phyloP scores from a whole-genome alignment of 1,140 invertebrate species.

The Aricia agestis region DNA sequence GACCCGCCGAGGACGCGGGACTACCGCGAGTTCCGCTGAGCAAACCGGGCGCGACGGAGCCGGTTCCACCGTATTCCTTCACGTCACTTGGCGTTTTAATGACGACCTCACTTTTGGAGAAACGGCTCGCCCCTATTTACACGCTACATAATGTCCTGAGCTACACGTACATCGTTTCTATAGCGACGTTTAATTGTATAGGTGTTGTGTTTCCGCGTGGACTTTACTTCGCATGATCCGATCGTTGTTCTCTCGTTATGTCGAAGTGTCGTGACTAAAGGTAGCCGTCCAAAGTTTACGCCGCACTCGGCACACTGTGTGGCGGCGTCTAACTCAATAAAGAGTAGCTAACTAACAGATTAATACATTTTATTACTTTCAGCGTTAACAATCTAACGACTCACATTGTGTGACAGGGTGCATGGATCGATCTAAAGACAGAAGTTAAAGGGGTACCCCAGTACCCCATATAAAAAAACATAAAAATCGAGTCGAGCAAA shows the following conservation, averaged over 20 bases:
- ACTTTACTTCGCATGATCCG: conserved; percentile 66
- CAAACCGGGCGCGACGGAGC: conserved; percentile 65
- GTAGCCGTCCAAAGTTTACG: conserved; percentile 39
- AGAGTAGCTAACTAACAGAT: conserved; percentile 18
- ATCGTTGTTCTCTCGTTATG: conserved; percentile 47
- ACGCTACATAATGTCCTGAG: conserved; percentile 30
- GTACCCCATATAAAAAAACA: conserved; percentile 27
- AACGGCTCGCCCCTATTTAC: conserved; percentile 8
- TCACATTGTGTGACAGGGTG: conserved; percentile 72
- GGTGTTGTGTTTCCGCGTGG: conserved; percentile 68
- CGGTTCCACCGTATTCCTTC: conserved; percentile 56
- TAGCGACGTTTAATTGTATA: conserved; percentile 36
- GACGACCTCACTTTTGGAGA: conserved; percentile 5
- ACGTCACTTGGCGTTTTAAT: conserved; percentile 39
- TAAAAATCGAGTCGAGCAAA: conserved; percentile 18
- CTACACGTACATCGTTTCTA: conserved; percentile 22
- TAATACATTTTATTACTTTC: conserved; percentile 31
- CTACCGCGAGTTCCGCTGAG: conserved; percentile 32
- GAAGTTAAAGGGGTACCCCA: conserved; percentile 15
- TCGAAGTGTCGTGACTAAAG: conserved; percentile 47
- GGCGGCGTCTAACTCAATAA: conserved; percentile 29
- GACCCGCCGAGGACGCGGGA: conserved; percentile 35
- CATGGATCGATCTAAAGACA: conserved; percentile 57
- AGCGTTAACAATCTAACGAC: conserved; percentile 28
- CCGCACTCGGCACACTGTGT: conserved; percentile 71